A percentile compares a stretch with the other conserved stretches of the same genome.
Conservation (phyloP, 2,888 invertebrate species). For the Drosophila multiciliata region DNA sequence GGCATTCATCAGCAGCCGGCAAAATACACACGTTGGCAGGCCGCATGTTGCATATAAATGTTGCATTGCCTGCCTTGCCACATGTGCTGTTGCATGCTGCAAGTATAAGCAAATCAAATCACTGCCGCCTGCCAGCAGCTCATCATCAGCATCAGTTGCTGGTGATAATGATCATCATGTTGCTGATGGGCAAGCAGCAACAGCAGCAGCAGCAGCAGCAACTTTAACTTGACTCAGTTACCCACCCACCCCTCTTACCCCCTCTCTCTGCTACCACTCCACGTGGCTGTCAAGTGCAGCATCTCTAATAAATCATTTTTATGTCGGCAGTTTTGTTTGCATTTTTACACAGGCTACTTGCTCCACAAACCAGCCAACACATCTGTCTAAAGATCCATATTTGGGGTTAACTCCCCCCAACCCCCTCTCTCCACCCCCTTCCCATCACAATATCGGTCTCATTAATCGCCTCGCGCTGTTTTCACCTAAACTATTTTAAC, state of each 20-base stretch:
- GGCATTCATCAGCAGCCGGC: conserved; percentile 73
- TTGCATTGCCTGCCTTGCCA: conserved; percentile 40
- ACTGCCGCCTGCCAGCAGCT: conserved; percentile 38
- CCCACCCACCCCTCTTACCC: neutral
- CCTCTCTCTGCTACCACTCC: neutral
- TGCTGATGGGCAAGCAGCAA: conserved; percentile 6
- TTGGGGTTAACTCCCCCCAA: neutral
- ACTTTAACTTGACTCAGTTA: conserved; percentile 41
- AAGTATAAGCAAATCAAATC: conserved; percentile 69
- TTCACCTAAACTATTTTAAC: conserved; percentile 70
- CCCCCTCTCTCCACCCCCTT: neutral
- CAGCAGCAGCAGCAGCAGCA: conserved; percentile 14
- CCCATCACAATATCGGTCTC: conserved; percentile 51
- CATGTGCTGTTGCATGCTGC: conserved; percentile 43
- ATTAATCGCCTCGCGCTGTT: conserved; percentile 67
- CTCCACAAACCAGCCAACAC: neutral
- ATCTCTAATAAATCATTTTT: conserved; percentile 77
- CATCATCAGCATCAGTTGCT: conserved; percentile 53
- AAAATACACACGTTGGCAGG: conserved; percentile 69
- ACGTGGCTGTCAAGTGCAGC: conserved; percentile 63
- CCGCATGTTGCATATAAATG: conserved; percentile 78
- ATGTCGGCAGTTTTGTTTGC: conserved; percentile 70
- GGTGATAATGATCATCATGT: conserved; percentile 37
- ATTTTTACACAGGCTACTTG: conserved; percentile 38
- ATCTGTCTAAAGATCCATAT: neutral